Conservation (phyloP, 2,888 invertebrate species). For the Peribatodes rhomboidaria region DNA sequence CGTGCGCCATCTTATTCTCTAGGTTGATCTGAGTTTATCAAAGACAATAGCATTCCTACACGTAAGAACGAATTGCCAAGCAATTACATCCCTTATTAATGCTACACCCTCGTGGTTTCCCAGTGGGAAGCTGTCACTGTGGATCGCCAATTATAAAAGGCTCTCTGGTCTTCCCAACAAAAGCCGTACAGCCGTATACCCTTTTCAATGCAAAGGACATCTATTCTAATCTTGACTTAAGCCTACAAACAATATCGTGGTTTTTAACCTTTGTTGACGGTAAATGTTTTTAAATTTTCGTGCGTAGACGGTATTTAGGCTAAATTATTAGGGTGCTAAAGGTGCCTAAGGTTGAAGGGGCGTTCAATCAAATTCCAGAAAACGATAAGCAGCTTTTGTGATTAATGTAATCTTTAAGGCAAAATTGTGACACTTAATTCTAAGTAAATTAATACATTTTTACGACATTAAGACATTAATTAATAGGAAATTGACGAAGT, state of each 20-base stretch:
- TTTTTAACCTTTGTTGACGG: constrained; percentile 37
- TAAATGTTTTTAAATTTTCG: constrained; percentile 44
- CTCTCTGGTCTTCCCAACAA: constrained; percentile 25
- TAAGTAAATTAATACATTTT: no score
- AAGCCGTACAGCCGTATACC: constrained; percentile 22
- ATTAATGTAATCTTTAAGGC: no score
- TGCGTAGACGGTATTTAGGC: constrained; percentile 25
- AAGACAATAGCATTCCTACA: background rate
- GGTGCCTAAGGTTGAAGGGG: background rate
- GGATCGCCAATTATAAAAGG: constrained; percentile 31
- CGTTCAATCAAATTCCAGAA: background rate
- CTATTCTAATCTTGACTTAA: constrained; percentile 54
- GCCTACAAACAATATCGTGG: constrained; percentile 49
- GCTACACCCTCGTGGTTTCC: constrained; percentile 15
- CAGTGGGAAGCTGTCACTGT: constrained; percentile 22
- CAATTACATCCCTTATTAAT: constrained; percentile 21
- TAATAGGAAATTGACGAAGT: no score
- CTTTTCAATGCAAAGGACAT: constrained; percentile 38
- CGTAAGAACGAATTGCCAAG: constrained; percentile 6
- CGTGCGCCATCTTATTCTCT: no score
- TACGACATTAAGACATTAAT: no score
- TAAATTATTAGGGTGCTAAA: constrained; percentile 2
- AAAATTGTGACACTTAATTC: no score
- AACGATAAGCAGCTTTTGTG: background rate
- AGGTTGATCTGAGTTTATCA: no score